Conservation (phyloP, 2,113 vertebrate genomes). For the Nesogale talazaci region DNA sequence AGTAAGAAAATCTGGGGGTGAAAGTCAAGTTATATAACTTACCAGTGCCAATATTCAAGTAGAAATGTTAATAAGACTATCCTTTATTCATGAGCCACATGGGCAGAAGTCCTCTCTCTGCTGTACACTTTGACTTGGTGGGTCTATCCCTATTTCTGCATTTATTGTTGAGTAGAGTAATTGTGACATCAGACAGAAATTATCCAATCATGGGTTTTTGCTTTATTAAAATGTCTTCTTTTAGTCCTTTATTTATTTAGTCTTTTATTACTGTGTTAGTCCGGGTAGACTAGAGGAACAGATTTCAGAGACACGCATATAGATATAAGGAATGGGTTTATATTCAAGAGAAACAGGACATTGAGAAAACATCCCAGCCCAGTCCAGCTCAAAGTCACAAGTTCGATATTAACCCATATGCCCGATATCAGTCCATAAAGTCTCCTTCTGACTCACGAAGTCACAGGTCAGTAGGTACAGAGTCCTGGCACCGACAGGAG, state of each 20-base stretch:
- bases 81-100: neutral
- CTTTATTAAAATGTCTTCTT: constrained; percentile 49
- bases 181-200: constrained; percentile 78
- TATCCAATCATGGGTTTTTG: constrained; percentile 68
- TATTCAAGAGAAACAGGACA: too few relatives aligned
- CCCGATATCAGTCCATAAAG: too few relatives aligned
- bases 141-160: constrained; percentile 40
- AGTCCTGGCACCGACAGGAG: too few relatives aligned
- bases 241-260: neutral
- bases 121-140: constrained; percentile 21
- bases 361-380: too few relatives aligned
- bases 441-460: too few relatives aligned
- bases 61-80: neutral
- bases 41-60: neutral
- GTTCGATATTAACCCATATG: too few relatives aligned
- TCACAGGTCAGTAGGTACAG: too few relatives aligned
- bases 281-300: too few relatives aligned
- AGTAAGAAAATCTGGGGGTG: neutral
- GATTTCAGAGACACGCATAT: too few relatives aligned
- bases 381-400: too few relatives aligned
- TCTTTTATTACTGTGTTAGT: too few relatives aligned
- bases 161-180: constrained; percentile 65
- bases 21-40: neutral
- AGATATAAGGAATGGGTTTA: too few relatives aligned
- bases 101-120: neutral